These are phyloP conservation scores for Octonoba sinensis DNA, from an alignment of 2,888 invertebrate species.

Conservation along the genomic window DNA sequence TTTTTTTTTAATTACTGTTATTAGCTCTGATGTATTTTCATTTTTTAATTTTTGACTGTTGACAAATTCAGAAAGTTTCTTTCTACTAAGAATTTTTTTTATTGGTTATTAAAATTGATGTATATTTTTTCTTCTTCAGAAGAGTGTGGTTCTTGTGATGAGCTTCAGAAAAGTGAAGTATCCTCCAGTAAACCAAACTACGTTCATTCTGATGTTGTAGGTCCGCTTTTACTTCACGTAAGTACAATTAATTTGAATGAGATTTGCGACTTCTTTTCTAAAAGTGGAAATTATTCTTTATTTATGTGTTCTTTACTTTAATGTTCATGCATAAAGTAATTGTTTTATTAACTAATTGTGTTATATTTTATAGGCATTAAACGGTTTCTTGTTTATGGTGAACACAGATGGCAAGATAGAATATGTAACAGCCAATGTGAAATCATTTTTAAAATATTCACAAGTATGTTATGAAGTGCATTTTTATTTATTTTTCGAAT, in stretches of 20 bases:
- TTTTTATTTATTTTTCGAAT: neutral
- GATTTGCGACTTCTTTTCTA: neutral
- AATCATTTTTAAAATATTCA: constrained; percentile 87
- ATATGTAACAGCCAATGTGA: constrained; percentile 93
- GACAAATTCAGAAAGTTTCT: too few relatives aligned
- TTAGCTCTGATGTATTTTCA: neutral
- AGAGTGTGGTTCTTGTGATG: constrained; percentile 63
- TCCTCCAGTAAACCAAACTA: constrained; percentile 89
- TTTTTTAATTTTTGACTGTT: neutral
- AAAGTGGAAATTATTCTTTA: neutral
- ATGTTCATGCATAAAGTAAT: neutral
- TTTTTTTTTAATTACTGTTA: neutral
- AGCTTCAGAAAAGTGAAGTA: constrained; percentile 89
- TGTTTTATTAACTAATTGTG: neutral
- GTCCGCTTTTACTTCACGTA: constrained; percentile 82
- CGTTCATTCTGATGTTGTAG: constrained; percentile 80
- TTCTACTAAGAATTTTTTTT: too few relatives aligned
- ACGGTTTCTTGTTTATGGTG: constrained; percentile 91
- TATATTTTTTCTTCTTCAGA: constrained; percentile 9
- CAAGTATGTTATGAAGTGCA: constrained; percentile 72
- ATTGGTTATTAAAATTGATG: neutral
- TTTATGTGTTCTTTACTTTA: neutral
- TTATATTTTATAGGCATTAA: constrained; percentile 79
- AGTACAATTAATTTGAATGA: neutral
- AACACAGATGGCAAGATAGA: constrained; percentile 93